Conservation (phyloP, 2,888 invertebrate species). For the Idaea dimidiata region DNA sequence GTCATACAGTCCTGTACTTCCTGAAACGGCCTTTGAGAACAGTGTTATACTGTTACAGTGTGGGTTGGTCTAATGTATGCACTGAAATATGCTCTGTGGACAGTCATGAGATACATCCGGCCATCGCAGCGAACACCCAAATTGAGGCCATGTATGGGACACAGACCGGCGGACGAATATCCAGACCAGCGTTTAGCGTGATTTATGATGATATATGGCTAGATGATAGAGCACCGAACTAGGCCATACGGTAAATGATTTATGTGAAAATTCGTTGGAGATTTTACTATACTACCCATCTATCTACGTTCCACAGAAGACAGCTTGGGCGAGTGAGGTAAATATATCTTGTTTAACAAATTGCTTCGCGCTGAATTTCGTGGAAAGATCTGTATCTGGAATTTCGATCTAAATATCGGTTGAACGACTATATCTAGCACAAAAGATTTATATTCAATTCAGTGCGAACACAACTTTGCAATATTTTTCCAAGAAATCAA, state of each 20-base stretch:
- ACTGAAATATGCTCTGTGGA: slow-evolving; percentile 16
- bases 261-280: slow-evolving; percentile 32
- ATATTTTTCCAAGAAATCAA: too few species aligned
- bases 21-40: slow-evolving; percentile 41
- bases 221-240: slow-evolving; percentile 46
- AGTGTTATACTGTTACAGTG: slow-evolving; percentile 25
- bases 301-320: not conserved
- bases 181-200: slow-evolving; percentile 51
- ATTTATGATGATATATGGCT: slow-evolving; percentile 67
- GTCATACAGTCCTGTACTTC: slow-evolving; percentile 32
- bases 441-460: not conserved
- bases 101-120: slow-evolving; percentile 38
- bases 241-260: slow-evolving; percentile 40
- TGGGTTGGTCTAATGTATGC: slow-evolving; percentile 14
- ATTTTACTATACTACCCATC: slow-evolving; percentile 14
- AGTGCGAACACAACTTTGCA: too few species aligned
- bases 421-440: not conserved
- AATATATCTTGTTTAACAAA: not conserved
- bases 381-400: not conserved
- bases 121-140: slow-evolving; percentile 37
- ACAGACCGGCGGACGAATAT: slow-evolving; percentile 46
- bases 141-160: slow-evolving; percentile 46
- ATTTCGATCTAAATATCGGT: not conserved
- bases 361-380: not conserved
- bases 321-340: not conserved